Conservation (phyloP, 2,797 vertebrate species). For the Sebastes glaucus region DNA sequence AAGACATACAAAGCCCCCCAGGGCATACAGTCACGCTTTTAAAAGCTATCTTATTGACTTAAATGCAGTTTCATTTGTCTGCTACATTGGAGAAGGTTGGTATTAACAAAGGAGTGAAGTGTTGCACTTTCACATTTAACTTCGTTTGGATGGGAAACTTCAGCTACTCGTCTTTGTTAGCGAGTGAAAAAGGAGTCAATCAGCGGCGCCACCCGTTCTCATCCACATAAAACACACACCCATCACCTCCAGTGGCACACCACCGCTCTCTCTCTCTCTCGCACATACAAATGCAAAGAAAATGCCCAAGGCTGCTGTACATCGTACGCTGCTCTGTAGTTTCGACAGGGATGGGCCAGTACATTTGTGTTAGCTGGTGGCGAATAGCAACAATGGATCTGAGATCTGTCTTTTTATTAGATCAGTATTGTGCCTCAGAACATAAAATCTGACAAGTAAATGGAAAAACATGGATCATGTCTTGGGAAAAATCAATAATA, state of each 20-base stretch:
- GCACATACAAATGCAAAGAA: constrained; percentile 30
- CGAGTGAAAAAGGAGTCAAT: constrained; percentile 33
- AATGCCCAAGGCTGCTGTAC: constrained; percentile 34
- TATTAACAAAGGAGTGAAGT: constrained; percentile 36
- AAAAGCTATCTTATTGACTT: constrained; percentile 62
- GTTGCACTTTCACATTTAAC: constrained; percentile 59
- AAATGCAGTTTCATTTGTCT: constrained; percentile 60
- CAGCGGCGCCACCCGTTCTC: neutral
- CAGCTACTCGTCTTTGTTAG: constrained; percentile 62
- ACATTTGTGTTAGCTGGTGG: constrained; percentile 60
- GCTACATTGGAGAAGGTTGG: constrained; percentile 2
- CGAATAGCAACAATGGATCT: constrained; percentile 43
- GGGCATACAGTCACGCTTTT: constrained; percentile 24
- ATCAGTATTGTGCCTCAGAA: constrained; percentile 69
- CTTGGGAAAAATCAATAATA: constrained; percentile 63
- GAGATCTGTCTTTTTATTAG: constrained; percentile 66
- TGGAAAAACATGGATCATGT: constrained; percentile 77
- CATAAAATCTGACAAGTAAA: constrained; percentile 78
- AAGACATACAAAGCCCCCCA: constrained; percentile 11
- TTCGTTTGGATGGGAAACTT: constrained; percentile 56
- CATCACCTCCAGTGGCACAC: constrained; percentile 9
- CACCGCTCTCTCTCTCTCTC: neutral
- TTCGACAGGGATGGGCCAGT: constrained; percentile 34
- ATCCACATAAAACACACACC: constrained; percentile 25
- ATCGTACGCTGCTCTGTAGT: neutral